Evolutionary conservation across 2,797 vertebrate genomes (phyloP).

Genomic region (Gorsachius magnificus): DNA sequence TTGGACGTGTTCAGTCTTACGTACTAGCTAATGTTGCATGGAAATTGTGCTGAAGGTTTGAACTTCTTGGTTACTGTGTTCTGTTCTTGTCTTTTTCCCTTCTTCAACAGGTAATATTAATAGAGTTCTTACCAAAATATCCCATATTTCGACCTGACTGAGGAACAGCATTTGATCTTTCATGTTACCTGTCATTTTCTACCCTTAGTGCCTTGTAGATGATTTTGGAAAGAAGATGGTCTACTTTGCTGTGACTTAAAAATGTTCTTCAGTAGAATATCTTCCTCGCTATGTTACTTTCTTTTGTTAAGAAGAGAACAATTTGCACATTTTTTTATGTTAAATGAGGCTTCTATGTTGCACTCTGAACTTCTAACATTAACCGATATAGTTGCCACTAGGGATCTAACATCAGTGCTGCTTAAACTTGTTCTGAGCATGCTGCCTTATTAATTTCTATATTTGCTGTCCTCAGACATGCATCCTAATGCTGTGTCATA

Average conservation of each 20-base stretch:
- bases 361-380: constrained; percentile 80
- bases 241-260: constrained; percentile 81
- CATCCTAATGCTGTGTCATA: constrained; percentile 49
- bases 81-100: constrained; percentile 59
- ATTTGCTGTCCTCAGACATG: constrained; percentile 58
- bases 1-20: not conserved
- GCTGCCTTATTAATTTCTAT: constrained; percentile 80
- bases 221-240: constrained; percentile 89
- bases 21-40: not conserved
- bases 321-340: constrained; percentile 94
- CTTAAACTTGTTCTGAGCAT: constrained; percentile 86
- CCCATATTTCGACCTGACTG: constrained; percentile 99
- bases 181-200: constrained; percentile 88
- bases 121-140: constrained; percentile 99
- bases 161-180: constrained; percentile 78
- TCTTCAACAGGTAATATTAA: constrained; percentile 94
- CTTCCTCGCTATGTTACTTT: constrained; percentile 90
- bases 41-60: not conserved
- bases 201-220: constrained; percentile 99
- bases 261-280: constrained; percentile 84
- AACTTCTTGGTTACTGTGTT: constrained; percentile 62
- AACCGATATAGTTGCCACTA: constrained; percentile 72
- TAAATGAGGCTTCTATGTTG: constrained; percentile 84
- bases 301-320: constrained; percentile 88
- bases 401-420: constrained; percentile 74